Evolutionary conservation across 2,888 invertebrate species (phyloP), one percentile per base, ranked within the genome.

Genomic region (Mesoligia furuncula): DNA sequence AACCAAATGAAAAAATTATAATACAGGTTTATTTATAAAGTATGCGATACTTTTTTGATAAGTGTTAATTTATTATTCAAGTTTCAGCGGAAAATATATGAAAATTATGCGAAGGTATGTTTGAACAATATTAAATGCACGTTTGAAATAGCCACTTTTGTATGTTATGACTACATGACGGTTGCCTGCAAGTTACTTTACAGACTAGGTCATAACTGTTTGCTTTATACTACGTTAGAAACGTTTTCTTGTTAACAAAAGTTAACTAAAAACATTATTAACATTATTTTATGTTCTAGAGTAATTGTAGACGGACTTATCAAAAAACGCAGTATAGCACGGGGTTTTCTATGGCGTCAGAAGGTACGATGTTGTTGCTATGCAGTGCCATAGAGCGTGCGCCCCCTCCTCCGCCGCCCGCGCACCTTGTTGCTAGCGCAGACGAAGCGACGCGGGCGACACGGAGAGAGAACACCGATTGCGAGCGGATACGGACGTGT

Each of bases 51-150:
- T 31, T 51, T 64, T 77, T 42, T 67, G 69, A 79, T 68, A 69
- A 31, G 31, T 51, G 8, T n/a, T 39, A 42, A 68, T 42, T 70
- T 77, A 77, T 3, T 61, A n/a, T 36, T 31, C 42, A 77, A 54
- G 20, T 69, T 54, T 70, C 79, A 54, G 24, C 17, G 24, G 7
- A 59, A 81, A 73, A 80, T 67, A 59, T 80, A 36, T 66, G 71
- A 80, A 73, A 80, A 80, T 62, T 69, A 69, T 69, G 57, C 62
- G 48, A 57, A 69, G 8, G 48, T 65, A 68, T 75, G 79, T 79
- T 45, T 54, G 36, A 80, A 67, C 36, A 48, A 31, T 54, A 80
- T 67, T 57, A 81, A 74, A 80, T 73, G 74, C 61, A 73, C 36
- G 15, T 80, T 80, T 31, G 27, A 73, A 67, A 80, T 80, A 73